phyloP scores from a whole-genome alignment of 2,888 invertebrate genomes.

The Stenchaetothrips biformis region DNA sequence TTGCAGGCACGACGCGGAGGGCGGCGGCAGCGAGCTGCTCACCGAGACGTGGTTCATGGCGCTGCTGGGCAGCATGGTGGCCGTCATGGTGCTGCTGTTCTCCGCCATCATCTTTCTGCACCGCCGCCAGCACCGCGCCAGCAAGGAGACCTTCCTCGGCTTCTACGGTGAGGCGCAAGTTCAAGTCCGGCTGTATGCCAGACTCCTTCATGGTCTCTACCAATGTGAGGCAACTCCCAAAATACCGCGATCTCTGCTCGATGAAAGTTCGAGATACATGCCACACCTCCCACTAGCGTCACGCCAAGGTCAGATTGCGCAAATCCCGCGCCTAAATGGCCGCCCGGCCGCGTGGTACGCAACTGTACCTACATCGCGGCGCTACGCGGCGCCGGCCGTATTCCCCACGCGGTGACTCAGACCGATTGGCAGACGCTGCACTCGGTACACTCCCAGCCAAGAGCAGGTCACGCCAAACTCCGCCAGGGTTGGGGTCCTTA shows the following conservation, averaged over 20 bases:
- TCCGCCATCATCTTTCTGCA: conserved; percentile 73
- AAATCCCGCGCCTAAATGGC: no score
- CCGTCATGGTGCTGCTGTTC: conserved; percentile 74
- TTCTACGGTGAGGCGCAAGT: background rate
- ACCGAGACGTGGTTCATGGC: conserved; percentile 86
- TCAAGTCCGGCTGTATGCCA: background rate
- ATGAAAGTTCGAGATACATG: no score
- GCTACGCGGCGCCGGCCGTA: no score
- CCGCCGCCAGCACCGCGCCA: conserved; percentile 62
- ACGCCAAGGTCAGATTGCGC: no score
- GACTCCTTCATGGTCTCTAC: no score
- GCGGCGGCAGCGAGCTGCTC: conserved; percentile 59
- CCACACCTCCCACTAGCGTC: no score
- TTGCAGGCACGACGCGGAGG: background rate
- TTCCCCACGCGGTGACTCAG: no score
- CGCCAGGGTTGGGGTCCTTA: background rate
- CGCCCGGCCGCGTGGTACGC: background rate
- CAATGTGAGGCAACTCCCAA: no score
- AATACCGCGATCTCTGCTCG: no score
- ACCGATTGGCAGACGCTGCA: no score
- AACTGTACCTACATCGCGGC: background rate
- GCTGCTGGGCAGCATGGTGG: conserved; percentile 73
- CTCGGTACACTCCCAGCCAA: no score
- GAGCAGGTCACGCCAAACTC: background rate
- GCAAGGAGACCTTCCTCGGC: conserved; percentile 60